A percentile compares a stretch with the other conserved stretches of the same genome.
These are phyloP conservation scores for Halcyon smyrnensis DNA, from an alignment of 2,797 vertebrate species.

Conservation along the genomic window DNA sequence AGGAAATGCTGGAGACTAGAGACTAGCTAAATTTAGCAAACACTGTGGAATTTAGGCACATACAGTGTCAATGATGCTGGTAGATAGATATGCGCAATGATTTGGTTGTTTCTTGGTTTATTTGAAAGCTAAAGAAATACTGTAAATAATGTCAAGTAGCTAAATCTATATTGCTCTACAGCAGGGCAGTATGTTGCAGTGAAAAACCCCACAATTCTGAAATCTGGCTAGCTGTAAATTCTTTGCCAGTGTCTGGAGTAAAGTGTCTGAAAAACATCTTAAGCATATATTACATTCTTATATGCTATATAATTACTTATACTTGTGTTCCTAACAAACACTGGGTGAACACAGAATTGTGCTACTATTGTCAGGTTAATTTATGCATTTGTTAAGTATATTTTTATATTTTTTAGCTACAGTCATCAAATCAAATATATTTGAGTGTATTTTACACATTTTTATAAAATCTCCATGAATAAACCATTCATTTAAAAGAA, in stretches of 20 bases:
- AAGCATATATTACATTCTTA: slow-evolving; percentile 19
- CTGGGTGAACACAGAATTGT: slow-evolving; percentile 34
- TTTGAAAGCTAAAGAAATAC: slow-evolving; percentile 51
- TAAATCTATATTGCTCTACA: slow-evolving; percentile 40
- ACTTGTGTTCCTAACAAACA: slow-evolving; percentile 53
- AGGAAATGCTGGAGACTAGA: background rate
- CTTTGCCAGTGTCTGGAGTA: slow-evolving; percentile 17
- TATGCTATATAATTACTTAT: slow-evolving; percentile 1
- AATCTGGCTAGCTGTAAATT: slow-evolving; percentile 11
- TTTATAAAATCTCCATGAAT: slow-evolving; percentile 68
- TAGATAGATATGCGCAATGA: background rate
- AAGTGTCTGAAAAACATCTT: slow-evolving; percentile 46
- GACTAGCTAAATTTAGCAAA: background rate
- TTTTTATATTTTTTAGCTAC: slow-evolving; percentile 73
- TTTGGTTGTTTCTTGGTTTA: background rate
- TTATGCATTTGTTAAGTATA: slow-evolving; percentile 73
- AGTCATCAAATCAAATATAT: slow-evolving; percentile 55
- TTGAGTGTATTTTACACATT: slow-evolving; percentile 45
- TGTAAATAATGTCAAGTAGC: slow-evolving; percentile 6
- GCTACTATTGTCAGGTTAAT: slow-evolving; percentile 69
- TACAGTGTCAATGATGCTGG: background rate
- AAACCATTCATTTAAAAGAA: slow-evolving; percentile 68
- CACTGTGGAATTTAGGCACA: background rate
- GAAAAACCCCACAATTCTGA: background rate
- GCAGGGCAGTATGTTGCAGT: background rate